These are phyloP conservation scores for Gallinago stenura DNA, from an alignment of 2,797 vertebrate species.

Conservation along the genomic window DNA sequence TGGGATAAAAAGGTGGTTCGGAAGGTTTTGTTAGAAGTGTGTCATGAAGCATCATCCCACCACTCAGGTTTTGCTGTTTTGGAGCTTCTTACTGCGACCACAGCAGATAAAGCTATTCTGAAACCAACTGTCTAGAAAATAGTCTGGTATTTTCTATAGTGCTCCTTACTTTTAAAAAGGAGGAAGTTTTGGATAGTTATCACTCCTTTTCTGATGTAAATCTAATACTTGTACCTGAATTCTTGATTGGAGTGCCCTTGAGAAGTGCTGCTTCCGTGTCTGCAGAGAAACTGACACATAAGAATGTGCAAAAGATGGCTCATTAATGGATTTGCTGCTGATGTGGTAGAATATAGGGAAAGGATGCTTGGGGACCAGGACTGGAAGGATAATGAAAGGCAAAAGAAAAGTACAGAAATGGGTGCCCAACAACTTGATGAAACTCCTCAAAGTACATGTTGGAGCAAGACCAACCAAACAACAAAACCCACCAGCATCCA, in stretches of 20 bases:
- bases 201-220: background rate
- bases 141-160: background rate
- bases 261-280: conserved; percentile 18
- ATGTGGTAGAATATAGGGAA: background rate
- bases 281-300: background rate
- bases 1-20: background rate
- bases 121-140: background rate
- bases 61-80: background rate
- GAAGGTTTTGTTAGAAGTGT: background rate
- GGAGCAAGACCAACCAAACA: background rate
- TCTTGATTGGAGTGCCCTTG: conserved; percentile 25
- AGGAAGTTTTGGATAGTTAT: background rate
- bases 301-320: background rate
- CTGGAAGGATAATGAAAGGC: background rate
- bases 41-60: background rate
- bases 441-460: background rate
- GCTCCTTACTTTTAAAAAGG: background rate
- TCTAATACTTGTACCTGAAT: background rate
- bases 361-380: background rate
- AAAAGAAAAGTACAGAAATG: background rate
- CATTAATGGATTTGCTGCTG: conserved; percentile 12
- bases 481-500: background rate
- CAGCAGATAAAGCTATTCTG: background rate
- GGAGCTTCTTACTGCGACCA: background rate
- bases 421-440: background rate